Percentiles rank a stretch among this genome's conserved stretches.
Conservation (phyloP, 2,888 invertebrate species). For the Phyto melanocephala region DNA sequence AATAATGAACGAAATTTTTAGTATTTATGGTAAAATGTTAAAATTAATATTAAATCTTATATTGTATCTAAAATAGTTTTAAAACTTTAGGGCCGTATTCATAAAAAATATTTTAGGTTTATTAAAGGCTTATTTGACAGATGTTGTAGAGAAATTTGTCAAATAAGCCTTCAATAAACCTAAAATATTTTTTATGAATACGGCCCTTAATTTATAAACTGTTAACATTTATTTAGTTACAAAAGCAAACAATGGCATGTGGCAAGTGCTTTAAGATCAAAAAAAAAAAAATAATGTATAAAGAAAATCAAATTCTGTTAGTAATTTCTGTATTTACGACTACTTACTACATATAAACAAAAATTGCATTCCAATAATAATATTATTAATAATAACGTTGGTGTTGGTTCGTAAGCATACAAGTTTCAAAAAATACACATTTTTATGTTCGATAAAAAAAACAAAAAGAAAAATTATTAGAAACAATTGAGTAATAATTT, state of each 20-base stretch:
- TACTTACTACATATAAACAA: not conserved
- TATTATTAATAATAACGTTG: constrained; percentile 53
- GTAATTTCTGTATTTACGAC: not conserved
- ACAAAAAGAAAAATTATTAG: too few species aligned
- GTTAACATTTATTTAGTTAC: constrained; percentile 44
- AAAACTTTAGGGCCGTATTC: too few species aligned
- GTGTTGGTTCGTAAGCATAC: constrained; percentile 59
- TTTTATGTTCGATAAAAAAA: constrained; percentile 44
- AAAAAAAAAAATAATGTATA: constrained; percentile 31
- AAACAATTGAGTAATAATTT: not conserved
- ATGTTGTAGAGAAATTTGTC: too few species aligned
- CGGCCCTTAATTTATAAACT: not conserved
- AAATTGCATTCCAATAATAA: constrained; percentile 16
- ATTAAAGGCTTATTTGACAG: too few species aligned
- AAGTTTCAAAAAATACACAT: constrained; percentile 45
- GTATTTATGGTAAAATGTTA: constrained; percentile 37
- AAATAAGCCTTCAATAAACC: too few species aligned
- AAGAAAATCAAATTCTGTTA: constrained; percentile 31
- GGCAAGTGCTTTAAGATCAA: constrained; percentile 43
- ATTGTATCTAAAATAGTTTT: constrained; percentile 14
- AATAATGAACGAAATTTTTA: constrained; percentile 35
- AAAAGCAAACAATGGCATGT: constrained; percentile 49
- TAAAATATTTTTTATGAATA: too few species aligned
- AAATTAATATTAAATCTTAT: constrained; percentile 19
- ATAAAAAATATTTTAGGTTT: too few species aligned